Conservation (phyloP, 2,113 vertebrate species). For the Scatophagus argus region DNA sequence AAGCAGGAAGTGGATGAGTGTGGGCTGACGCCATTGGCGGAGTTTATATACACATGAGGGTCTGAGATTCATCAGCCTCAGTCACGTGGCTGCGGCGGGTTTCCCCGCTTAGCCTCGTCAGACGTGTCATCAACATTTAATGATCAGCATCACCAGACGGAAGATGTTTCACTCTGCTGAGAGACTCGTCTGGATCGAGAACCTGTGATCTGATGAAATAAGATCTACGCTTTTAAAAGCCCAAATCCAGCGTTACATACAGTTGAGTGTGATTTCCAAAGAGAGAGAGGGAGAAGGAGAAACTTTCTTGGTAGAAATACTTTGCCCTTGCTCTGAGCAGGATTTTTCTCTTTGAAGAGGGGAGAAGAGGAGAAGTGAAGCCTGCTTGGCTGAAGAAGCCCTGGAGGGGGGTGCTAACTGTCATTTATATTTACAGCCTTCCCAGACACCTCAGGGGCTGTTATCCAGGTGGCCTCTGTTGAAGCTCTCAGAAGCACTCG, state of each 20-base stretch:
- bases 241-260: constrained; percentile 31
- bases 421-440: constrained; percentile 85
- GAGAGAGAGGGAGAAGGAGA: constrained; percentile 35
- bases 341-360: constrained; percentile 74
- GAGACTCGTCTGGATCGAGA: background rate
- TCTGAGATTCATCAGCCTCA: constrained; percentile 48
- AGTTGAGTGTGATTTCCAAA: constrained; percentile 28
- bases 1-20: constrained; percentile 39
- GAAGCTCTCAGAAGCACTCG: constrained; percentile 77
- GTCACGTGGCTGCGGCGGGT: constrained; percentile 55
- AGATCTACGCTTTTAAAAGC: constrained; percentile 42
- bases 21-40: constrained; percentile 30
- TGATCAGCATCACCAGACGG: constrained; percentile 2
- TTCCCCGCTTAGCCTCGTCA: constrained; percentile 59
- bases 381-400: constrained; percentile 69
- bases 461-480: constrained; percentile 84
- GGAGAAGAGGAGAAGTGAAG: constrained; percentile 74
- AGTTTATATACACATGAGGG: constrained; percentile 32
- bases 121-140: constrained; percentile 33
- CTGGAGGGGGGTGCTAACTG: constrained; percentile 76
- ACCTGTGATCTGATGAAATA: constrained; percentile 39
- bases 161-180: constrained; percentile 16
- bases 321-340: constrained; percentile 77
- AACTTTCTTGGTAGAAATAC: constrained; percentile 56
- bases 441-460: constrained; percentile 77